Percentiles rank a stretch among this genome's conserved stretches.
Evolutionary conservation across 2,888 invertebrate genomes (phyloP).

Genomic region (Corbicula japonica): DNA sequence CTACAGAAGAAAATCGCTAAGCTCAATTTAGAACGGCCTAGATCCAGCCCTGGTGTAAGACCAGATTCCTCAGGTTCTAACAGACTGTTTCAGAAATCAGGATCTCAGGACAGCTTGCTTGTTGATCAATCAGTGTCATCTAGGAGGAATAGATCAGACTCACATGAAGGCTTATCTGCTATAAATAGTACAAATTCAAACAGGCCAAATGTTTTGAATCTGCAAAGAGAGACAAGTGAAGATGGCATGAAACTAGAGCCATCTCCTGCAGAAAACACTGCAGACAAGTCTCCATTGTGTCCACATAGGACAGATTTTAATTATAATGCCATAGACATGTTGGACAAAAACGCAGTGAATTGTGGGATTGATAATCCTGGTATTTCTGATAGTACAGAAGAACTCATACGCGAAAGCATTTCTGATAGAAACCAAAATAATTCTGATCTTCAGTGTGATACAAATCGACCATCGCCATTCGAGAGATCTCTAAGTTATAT

Average conservation of each 20-base stretch:
- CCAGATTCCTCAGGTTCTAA: slow-evolving; percentile 12
- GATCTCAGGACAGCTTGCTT: slow-evolving; percentile 30
- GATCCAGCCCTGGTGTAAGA: slow-evolving; percentile 55
- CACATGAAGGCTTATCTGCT: not conserved
- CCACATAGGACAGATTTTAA: slow-evolving; percentile 55
- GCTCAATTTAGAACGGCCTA: slow-evolving; percentile 58
- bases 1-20: slow-evolving; percentile 66
- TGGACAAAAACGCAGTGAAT: slow-evolving; percentile 51
- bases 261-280: slow-evolving; percentile 57
- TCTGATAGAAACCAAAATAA: not conserved
- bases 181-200: slow-evolving; percentile 1
- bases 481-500: slow-evolving; percentile 35
- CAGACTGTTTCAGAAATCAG: slow-evolving; percentile 12
- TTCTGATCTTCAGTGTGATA: slow-evolving; percentile 9
- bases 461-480: slow-evolving; percentile 16
- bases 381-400: slow-evolving; percentile 62
- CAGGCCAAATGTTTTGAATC: slow-evolving; percentile 44
- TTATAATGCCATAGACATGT: slow-evolving; percentile 49
- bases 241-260: slow-evolving; percentile 58
- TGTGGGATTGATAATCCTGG: slow-evolving; percentile 70
- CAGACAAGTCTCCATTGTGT: slow-evolving; percentile 68
- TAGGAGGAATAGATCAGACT: slow-evolving; percentile 6
- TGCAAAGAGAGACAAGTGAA: slow-evolving; percentile 27
- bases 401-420: slow-evolving; percentile 55
- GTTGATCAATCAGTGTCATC: slow-evolving; percentile 4